These are phyloP conservation scores for Cecidostiba fungosa DNA, from an alignment of 2,888 invertebrate genomes.

Conservation along the genomic window DNA sequence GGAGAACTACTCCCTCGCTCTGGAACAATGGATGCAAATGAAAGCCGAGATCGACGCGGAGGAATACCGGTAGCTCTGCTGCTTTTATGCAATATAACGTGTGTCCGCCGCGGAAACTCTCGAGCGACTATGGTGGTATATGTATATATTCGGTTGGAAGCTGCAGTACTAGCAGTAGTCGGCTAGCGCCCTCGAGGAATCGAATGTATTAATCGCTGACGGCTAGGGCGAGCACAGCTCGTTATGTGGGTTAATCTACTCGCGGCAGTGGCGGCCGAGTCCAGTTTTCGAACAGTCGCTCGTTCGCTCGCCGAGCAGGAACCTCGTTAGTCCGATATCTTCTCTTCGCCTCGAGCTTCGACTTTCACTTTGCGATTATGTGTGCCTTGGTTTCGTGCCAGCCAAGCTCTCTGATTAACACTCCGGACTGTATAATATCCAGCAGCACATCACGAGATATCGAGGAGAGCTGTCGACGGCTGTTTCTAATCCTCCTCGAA, in stretches of 20 bases:
- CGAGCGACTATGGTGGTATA: too few species aligned
- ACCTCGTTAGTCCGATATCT: background rate
- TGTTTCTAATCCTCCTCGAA: background rate
- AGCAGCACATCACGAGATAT: background rate
- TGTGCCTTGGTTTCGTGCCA: slow-evolving; percentile 3
- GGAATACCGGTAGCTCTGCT: slow-evolving; percentile 1
- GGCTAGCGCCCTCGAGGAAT: slow-evolving; percentile 65
- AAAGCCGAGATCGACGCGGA: slow-evolving; percentile 33
- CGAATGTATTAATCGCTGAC: slow-evolving; percentile 66
- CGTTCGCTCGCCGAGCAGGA: background rate
- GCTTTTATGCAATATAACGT: background rate
- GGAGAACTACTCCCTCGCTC: background rate
- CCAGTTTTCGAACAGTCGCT: background rate
- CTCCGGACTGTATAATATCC: background rate
- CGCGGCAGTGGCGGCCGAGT: background rate
- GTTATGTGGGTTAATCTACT: slow-evolving; percentile 61
- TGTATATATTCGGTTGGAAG: background rate
- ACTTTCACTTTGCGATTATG: slow-evolving; percentile 13
- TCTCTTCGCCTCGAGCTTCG: slow-evolving; percentile 1
- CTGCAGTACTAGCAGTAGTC: slow-evolving; percentile 30
- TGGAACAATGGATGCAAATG: slow-evolving; percentile 42
- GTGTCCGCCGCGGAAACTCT: background rate
- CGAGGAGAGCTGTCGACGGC: too few species aligned
- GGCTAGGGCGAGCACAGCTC: slow-evolving; percentile 36
- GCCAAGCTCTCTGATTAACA: background rate